Evolutionary conservation across 2,888 invertebrate species (phyloP).

Genomic region (Acrobasis suavella): DNA sequence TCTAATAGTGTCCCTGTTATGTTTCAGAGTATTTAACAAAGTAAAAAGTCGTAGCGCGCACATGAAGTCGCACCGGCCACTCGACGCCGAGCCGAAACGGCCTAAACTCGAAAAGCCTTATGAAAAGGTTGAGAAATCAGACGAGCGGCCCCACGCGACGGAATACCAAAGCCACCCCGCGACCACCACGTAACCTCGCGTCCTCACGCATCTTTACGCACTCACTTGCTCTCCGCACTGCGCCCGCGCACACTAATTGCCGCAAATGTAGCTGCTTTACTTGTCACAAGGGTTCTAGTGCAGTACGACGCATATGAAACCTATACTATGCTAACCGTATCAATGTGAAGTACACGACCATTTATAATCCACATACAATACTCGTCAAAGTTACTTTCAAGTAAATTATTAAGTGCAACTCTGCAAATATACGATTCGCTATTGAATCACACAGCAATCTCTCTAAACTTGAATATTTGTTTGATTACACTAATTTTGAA

Average conservation of each 20-base stretch:
- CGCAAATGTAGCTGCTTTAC: slow-evolving; percentile 1
- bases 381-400: no score
- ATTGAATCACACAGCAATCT: no score
- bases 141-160: slow-evolving; percentile 71
- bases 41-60: slow-evolving; percentile 99
- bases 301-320: background rate
- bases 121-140: slow-evolving; percentile 80
- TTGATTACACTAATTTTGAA: no score
- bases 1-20: slow-evolving; percentile 76
- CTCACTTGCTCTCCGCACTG: background rate
- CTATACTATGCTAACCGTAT: background rate
- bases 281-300: slow-evolving; percentile 1
- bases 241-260: slow-evolving; percentile 8
- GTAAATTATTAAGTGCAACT: no score
- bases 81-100: slow-evolving; percentile 90
- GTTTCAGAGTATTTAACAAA: slow-evolving; percentile 96
- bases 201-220: slow-evolving; percentile 46
- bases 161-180: slow-evolving; percentile 67
- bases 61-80: slow-evolving; percentile 98
- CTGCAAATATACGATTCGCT: no score
- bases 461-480: no score
- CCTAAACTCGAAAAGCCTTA: slow-evolving; percentile 84
- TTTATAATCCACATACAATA: no score
- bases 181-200: slow-evolving; percentile 61
- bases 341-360: no score